Base-by-base conservation (phyloP, 2,113 vertebrate genomes). In the Dermatemys mawii region DNA sequence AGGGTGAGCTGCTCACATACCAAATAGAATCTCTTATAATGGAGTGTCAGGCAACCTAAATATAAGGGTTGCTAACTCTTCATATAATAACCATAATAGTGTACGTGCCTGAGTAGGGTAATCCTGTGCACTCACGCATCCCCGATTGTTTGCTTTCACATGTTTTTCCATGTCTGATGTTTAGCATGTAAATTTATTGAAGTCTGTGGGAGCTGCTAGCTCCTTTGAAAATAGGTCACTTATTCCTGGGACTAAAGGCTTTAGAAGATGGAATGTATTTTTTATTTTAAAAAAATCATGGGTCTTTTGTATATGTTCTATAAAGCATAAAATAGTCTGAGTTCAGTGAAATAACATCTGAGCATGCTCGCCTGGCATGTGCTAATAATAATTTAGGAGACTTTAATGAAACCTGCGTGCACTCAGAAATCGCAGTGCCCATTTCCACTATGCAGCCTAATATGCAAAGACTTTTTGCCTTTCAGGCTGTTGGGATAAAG, bases 391-490 rank as follows among this genome's bases (percentile, higher is more conserved):
- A n/a, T 78, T 41, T 24, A 44, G 85, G 49, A 76, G 4, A n/a
- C 60, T 26, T 35, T 89, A 90, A 44, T 84, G 51, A 75, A 92
- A 8, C 19, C 8, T 48, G 9, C 60, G 19, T 10, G 21, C 2
- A 19, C 2, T 91, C 35, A 85, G 50, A 81, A 92, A 92, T 80
- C 14, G 84, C 67, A 14, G 87, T 78, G 3, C 22, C 84, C 49
- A n/a, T 84, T 87, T 88, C 80, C 12, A 21, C 7, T 2, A 4
- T 12, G 38, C 38, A 32, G 70, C 6, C 0, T 0, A 60, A 4
- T 70, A 7, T n/a, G 57, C 6, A 51, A 82, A 67, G 41, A 84
- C 53, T 2, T 35, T 82, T 75, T 24, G 21, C 38, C 1, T 1
- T 70, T 89, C 55, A 92, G 70, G 4, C 84, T 85, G 6, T 73